Conservation (phyloP, 2,797 vertebrate species). For the Scleropages formosus region DNA sequence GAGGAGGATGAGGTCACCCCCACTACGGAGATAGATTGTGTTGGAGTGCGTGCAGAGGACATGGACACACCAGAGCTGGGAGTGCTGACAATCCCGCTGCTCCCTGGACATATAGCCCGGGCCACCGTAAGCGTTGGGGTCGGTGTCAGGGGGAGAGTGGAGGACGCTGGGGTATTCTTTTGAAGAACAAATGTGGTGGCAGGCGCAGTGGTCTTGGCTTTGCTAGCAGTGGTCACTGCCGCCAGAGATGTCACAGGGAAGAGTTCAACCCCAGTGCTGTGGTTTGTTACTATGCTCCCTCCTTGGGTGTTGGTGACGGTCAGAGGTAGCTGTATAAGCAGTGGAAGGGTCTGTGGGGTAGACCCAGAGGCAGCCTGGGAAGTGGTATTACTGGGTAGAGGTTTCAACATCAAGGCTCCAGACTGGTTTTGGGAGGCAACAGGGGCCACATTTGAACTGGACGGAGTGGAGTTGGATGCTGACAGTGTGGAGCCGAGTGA, state of each 20-base stretch:
- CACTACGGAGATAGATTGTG: slow-evolving; percentile 16
- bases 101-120: slow-evolving; percentile 26
- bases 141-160: slow-evolving; percentile 5
- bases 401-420: slow-evolving; percentile 21
- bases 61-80: slow-evolving; percentile 26
- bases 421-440: slow-evolving; percentile 12
- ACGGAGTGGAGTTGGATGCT: slow-evolving; percentile 58
- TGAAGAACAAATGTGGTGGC: slow-evolving; percentile 17
- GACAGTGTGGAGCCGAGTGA: slow-evolving; percentile 49
- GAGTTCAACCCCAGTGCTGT: slow-evolving; percentile 15
- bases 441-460: slow-evolving; percentile 52
- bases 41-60: slow-evolving; percentile 14
- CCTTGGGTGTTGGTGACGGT: slow-evolving; percentile 15
- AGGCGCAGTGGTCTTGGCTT: slow-evolving; percentile 7
- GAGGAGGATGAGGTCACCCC: slow-evolving; percentile 20
- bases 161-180: background rate
- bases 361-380: slow-evolving; percentile 45
- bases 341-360: slow-evolving; percentile 66
- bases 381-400: background rate
- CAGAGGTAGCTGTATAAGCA: slow-evolving; percentile 44
- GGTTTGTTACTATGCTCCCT: slow-evolving; percentile 22
- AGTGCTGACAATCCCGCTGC: background rate
- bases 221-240: background rate
- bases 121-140: slow-evolving; percentile 1
- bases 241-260: slow-evolving; percentile 28